Evolutionary conservation across 2,113 vertebrate species (phyloP).

Genomic region (Sebastes fasciatus): DNA sequence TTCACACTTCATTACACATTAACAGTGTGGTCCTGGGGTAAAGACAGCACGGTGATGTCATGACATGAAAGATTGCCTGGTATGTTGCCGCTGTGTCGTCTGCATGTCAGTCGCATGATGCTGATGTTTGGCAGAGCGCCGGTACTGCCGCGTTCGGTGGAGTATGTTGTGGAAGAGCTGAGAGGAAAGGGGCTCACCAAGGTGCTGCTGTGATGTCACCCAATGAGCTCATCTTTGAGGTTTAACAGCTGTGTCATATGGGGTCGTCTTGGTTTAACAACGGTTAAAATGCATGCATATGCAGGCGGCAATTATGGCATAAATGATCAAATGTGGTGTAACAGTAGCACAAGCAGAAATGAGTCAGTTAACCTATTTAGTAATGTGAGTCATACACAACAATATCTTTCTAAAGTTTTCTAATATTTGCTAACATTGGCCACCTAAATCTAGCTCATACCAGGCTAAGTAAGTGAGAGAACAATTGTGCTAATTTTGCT

Average conservation of each 20-base stretch:
- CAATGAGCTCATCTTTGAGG: slow-evolving; percentile 43
- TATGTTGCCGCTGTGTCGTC: slow-evolving; percentile 19
- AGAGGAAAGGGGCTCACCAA: slow-evolving; percentile 13
- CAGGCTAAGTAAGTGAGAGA: not conserved
- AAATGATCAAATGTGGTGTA: not conserved
- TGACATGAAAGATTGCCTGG: slow-evolving; percentile 26
- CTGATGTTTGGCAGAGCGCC: slow-evolving; percentile 23
- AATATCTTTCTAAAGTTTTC: not conserved
- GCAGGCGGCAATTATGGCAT: not conserved
- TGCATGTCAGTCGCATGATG: slow-evolving; percentile 1
- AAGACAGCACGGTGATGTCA: slow-evolving; percentile 38
- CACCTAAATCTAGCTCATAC: not conserved
- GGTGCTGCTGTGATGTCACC: slow-evolving; percentile 53
- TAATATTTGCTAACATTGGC: not conserved
- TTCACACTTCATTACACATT: not conserved
- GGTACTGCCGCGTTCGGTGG: slow-evolving; percentile 1
- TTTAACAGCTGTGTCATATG: not conserved
- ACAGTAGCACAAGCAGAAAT: not conserved
- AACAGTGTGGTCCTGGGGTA: not conserved
- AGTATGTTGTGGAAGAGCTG: slow-evolving; percentile 30
- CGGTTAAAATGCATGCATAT: slow-evolving; percentile 9
- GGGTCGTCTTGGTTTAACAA: not conserved
- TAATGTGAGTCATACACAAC: not conserved
- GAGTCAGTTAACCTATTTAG: not conserved
- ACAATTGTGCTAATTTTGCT: too few species aligned